Conservation (phyloP, 2,113 vertebrate species). For the Cricetomys ansorgei region DNA sequence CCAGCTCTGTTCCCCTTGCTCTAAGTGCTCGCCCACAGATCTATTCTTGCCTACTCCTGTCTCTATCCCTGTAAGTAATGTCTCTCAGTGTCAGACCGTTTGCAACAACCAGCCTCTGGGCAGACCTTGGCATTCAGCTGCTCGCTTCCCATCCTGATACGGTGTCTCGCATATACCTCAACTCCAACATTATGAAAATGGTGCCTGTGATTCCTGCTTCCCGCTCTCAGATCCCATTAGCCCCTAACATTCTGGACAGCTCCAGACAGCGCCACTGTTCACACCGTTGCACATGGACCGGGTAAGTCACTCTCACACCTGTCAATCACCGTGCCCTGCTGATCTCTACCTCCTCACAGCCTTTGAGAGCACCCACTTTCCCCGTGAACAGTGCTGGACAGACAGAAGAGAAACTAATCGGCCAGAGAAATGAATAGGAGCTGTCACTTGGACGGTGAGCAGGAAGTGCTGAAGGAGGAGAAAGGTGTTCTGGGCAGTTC, state of each 20-base stretch:
- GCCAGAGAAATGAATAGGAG: not conserved
- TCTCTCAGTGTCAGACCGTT: not conserved
- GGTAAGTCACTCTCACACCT: not conserved
- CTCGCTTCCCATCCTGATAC: not conserved
- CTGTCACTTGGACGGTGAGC: not conserved
- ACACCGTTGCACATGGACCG: not conserved
- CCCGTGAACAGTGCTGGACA: not conserved
- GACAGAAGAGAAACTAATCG: not conserved
- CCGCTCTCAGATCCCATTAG: not conserved
- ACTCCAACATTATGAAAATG: constrained; percentile 6
- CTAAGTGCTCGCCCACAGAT: not conserved
- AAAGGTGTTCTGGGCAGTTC: not conserved
- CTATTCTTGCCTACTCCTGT: not conserved
- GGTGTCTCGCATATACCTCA: not conserved
- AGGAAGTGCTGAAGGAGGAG: constrained; percentile 7
- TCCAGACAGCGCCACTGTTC: not conserved
- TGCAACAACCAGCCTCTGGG: not conserved
- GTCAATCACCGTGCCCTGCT: not conserved
- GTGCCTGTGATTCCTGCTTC: not conserved
- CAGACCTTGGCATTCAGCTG: not conserved
- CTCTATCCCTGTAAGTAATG: not conserved
- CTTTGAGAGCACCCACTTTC: not conserved
- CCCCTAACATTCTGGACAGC: not conserved
- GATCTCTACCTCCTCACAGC: not conserved
- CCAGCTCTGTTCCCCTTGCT: not conserved